These are phyloP conservation scores for Dicycla oo DNA, from an alignment of 2,888 invertebrate genomes.

Conservation along the genomic window DNA sequence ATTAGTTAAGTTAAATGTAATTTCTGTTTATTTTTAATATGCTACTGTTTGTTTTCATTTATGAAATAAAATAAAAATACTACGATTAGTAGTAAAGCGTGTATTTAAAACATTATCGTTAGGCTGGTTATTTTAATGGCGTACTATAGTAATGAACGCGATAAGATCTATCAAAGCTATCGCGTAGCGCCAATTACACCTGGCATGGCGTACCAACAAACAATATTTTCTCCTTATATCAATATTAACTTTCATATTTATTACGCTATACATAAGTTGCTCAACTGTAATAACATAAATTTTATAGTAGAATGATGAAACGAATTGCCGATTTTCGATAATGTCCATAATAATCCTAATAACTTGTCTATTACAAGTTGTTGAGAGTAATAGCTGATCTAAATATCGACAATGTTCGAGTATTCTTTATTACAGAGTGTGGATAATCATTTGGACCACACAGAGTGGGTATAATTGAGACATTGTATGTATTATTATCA, in stretches of 20 bases:
- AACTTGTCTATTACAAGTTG: slow-evolving; percentile 85
- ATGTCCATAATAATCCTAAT: slow-evolving; percentile 83
- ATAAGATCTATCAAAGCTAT: slow-evolving; percentile 67
- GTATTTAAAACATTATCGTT: slow-evolving; percentile 55
- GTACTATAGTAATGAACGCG: slow-evolving; percentile 63
- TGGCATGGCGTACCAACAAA: slow-evolving; percentile 58
- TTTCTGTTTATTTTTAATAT: too few species aligned
- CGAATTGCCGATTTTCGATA: slow-evolving; percentile 81
- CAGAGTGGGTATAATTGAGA: slow-evolving; percentile 85
- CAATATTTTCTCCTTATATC: slow-evolving; percentile 61
- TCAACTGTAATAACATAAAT: slow-evolving; percentile 64
- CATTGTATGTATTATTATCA: slow-evolving; percentile 83
- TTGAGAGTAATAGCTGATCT: slow-evolving; percentile 85
- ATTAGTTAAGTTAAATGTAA: too few species aligned
- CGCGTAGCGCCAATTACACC: slow-evolving; percentile 64
- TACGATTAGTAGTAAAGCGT: slow-evolving; percentile 52
- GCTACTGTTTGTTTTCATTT: too few species aligned
- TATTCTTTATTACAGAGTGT: slow-evolving; percentile 80
- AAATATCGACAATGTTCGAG: slow-evolving; percentile 84
- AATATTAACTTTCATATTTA: slow-evolving; percentile 65
- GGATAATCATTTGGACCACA: slow-evolving; percentile 87
- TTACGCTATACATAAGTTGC: slow-evolving; percentile 54
- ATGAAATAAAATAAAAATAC: slow-evolving; percentile 45
- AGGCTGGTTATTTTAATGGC: slow-evolving; percentile 67
- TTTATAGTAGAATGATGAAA: slow-evolving; percentile 74